Percentiles rank a stretch among this genome's conserved stretches.
These are phyloP conservation scores for Caenorhabditis virilis DNA, from an alignment of 2,888 invertebrate species.

Conservation along the genomic window DNA sequence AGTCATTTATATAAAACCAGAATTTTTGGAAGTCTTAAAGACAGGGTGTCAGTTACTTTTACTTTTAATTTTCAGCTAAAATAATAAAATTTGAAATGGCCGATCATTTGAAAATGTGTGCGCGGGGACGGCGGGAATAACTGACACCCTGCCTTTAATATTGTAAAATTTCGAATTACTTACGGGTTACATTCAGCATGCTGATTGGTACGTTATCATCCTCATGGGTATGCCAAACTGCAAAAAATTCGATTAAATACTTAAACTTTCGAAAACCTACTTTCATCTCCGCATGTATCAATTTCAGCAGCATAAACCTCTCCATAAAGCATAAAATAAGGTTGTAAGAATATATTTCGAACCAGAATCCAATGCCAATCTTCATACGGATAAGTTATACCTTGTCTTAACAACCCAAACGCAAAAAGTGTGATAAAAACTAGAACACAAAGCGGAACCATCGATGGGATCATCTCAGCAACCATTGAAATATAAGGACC, in stretches of 20 bases:
- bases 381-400: conserved; percentile 86
- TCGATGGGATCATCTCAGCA: conserved; percentile 90
- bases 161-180: too few species aligned
- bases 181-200: conserved; percentile 45
- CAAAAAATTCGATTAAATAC: conserved; percentile 4
- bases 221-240: conserved; percentile 53
- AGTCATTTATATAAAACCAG: neutral
- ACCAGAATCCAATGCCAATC: conserved; percentile 87
- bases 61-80: too few species aligned
- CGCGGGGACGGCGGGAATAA: too few species aligned
- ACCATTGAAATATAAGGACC: conserved; percentile 97
- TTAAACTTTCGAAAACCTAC: conserved; percentile 28
- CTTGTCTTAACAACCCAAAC: conserved; percentile 90
- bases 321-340: conserved; percentile 98
- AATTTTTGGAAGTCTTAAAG: neutral
- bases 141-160: too few species aligned
- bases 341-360: conserved; percentile 91
- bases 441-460: conserved; percentile 95
- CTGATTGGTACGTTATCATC: conserved; percentile 48
- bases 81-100: too few species aligned
- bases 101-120: too few species aligned
- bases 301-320: conserved; percentile 94
- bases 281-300: conserved; percentile 73
- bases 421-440: conserved; percentile 92
- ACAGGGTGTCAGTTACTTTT: too few species aligned